Conservation (phyloP, 1,140 invertebrate species). For the Lepidurus couesii region DNA sequence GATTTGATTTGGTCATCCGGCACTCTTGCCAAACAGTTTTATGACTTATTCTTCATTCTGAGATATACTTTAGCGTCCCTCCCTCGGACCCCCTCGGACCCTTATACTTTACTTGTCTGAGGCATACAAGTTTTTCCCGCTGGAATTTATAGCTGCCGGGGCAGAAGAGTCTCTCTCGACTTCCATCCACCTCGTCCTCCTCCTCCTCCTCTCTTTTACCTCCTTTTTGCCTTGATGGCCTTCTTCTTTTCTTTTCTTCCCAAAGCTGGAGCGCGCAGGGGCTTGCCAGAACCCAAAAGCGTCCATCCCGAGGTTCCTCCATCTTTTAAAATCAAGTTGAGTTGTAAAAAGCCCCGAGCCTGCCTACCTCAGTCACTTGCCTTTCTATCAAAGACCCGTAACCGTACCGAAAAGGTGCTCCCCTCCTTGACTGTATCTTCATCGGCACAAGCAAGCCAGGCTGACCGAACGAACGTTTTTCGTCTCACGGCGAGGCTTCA, state of each 20-base stretch:
- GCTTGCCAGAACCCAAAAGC: neutral
- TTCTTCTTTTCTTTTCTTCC: neutral
- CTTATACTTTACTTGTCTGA: conserved; percentile 2
- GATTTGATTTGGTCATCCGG: conserved; percentile 21
- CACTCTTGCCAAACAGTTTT: conserved; percentile 10
- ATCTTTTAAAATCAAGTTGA: conserved; percentile 1
- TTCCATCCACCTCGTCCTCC: neutral
- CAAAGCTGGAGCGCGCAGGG: neutral
- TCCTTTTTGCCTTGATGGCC: neutral
- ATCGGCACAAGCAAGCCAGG: neutral
- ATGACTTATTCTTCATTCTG: neutral
- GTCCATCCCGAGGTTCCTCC: neutral
- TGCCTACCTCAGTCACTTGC: conserved; percentile 17
- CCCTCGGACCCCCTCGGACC: neutral
- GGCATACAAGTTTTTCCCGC: conserved; percentile 9
- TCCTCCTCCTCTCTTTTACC: neutral
- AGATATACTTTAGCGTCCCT: neutral
- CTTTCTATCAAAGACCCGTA: conserved; percentile 19
- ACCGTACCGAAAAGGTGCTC: conserved; percentile 17
- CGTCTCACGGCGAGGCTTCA: neutral
- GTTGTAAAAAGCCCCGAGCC: conserved; percentile 17
- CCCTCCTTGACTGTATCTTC: neutral
- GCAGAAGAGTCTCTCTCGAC: neutral
- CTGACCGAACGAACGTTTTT: neutral
- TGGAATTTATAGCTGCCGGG: conserved; percentile 21